Conservation (phyloP, 2,797 vertebrate genomes). For the Acanthornis magna region DNA sequence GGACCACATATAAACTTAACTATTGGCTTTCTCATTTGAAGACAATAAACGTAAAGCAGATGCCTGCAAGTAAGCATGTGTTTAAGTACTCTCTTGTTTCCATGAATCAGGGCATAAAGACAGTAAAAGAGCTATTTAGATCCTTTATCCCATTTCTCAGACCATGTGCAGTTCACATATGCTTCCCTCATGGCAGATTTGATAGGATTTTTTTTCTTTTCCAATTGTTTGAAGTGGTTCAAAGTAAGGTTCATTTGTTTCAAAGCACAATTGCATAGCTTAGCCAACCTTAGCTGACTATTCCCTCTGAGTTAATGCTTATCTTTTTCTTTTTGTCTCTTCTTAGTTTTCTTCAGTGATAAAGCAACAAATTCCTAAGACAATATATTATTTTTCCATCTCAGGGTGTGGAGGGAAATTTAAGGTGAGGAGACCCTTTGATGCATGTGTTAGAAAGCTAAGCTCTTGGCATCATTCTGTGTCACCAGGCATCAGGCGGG, state of each 20-base stretch:
- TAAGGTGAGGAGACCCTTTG: neutral
- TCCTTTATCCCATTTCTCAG: constrained; percentile 15
- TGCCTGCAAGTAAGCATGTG: constrained; percentile 10
- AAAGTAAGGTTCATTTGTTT: neutral
- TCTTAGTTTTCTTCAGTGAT: neutral
- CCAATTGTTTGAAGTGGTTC: neutral
- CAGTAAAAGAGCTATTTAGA: constrained; percentile 27
- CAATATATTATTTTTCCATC: neutral
- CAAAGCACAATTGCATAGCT: neutral
- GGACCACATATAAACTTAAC: neutral
- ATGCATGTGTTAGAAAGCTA: neutral
- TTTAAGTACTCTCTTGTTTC: constrained; percentile 48
- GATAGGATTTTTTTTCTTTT: neutral
- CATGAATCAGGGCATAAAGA: constrained; percentile 48
- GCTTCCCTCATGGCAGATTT: constrained; percentile 9
- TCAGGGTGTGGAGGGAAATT: fast-evolving
- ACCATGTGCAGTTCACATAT: constrained; percentile 17
- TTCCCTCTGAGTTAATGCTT: neutral
- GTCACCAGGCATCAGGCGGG: neutral
- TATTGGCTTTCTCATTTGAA: constrained; percentile 27
- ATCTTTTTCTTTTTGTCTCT: neutral
- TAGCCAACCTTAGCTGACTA: neutral
- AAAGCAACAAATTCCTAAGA: neutral
- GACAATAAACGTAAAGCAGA: constrained; percentile 17
- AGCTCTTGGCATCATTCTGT: neutral